Conservation (phyloP, 2,888 invertebrate genomes). For the Romanomermis culicivorax region DNA sequence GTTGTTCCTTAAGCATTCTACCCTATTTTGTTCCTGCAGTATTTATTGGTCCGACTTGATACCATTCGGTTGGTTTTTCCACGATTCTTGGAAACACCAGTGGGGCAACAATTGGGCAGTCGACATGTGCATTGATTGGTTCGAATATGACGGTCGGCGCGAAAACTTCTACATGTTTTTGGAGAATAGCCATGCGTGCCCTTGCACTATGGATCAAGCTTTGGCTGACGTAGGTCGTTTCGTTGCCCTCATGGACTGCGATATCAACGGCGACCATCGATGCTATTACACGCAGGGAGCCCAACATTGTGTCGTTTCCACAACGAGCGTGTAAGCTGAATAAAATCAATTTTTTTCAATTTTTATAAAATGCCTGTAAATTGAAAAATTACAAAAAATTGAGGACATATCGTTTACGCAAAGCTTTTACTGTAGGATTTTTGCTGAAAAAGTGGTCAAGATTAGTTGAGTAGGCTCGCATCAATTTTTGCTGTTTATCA, state of each 20-base stretch:
- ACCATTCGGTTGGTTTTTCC: conserved; percentile 76
- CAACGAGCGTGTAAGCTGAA: background rate
- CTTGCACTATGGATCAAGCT: conserved; percentile 71
- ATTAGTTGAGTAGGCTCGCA: too few species aligned
- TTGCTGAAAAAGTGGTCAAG: too few species aligned
- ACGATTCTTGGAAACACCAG: conserved; percentile 58
- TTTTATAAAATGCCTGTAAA: background rate
- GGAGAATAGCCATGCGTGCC: conserved; percentile 38
- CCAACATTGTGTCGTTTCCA: conserved; percentile 64
- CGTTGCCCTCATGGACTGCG: conserved; percentile 65
- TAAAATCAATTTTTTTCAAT: background rate
- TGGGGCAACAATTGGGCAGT: conserved; percentile 60
- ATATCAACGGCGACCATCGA: conserved; percentile 57
- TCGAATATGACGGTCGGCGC: conserved; percentile 17
- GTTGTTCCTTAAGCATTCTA: too few species aligned
- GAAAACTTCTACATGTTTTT: conserved; percentile 20
- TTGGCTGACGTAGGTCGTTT: conserved; percentile 67
- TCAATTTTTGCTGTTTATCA: too few species aligned
- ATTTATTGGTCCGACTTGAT: conserved; percentile 72
- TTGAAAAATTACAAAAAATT: too few species aligned
- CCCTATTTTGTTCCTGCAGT: conserved; percentile 23
- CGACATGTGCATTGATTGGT: conserved; percentile 66
- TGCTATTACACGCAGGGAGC: conserved; percentile 69
- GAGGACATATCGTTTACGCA: too few species aligned
- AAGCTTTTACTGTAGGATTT: too few species aligned